Conservation (phyloP, 2,888 invertebrate species). For the Zhuqinia jingwanae region DNA sequence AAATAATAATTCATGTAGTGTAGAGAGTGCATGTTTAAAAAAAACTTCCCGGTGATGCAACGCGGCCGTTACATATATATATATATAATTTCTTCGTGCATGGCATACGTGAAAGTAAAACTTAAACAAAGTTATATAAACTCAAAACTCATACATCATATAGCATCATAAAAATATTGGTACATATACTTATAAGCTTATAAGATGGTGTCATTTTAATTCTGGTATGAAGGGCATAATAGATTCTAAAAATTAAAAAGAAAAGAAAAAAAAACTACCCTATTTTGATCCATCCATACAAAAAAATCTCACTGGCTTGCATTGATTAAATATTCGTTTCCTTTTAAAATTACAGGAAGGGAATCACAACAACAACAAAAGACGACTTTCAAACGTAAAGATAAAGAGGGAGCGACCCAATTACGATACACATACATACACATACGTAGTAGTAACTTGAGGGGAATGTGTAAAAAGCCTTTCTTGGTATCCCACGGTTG, state of each 20-base stretch:
- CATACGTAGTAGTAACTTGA: neutral
- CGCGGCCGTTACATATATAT: neutral
- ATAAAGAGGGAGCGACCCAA: conserved; percentile 62
- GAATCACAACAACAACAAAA: conserved; percentile 29
- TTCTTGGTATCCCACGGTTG: conserved; percentile 62
- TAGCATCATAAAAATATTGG: too few relatives aligned
- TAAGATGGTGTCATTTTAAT: too few relatives aligned
- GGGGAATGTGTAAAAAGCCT: conserved; percentile 40
- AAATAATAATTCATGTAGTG: conserved; percentile 49
- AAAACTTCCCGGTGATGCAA: neutral
- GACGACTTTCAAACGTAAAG: conserved; percentile 21
- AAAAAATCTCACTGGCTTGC: neutral
- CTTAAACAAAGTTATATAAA: too few relatives aligned
- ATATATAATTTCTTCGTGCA: too few relatives aligned
- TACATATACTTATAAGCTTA: too few relatives aligned
- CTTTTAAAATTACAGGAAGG: conserved; percentile 56
- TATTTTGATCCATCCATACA: too few relatives aligned
- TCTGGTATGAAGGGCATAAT: too few relatives aligned
- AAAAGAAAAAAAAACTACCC: too few relatives aligned
- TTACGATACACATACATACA: conserved; percentile 8
- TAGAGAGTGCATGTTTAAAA: neutral
- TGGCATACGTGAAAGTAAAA: too few relatives aligned
- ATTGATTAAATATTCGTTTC: conserved; percentile 64
- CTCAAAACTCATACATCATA: too few relatives aligned
- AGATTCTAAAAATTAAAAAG: neutral